Base-by-base conservation (phyloP, 2,797 vertebrate genomes). In the Carcharodon carcharias region DNA sequence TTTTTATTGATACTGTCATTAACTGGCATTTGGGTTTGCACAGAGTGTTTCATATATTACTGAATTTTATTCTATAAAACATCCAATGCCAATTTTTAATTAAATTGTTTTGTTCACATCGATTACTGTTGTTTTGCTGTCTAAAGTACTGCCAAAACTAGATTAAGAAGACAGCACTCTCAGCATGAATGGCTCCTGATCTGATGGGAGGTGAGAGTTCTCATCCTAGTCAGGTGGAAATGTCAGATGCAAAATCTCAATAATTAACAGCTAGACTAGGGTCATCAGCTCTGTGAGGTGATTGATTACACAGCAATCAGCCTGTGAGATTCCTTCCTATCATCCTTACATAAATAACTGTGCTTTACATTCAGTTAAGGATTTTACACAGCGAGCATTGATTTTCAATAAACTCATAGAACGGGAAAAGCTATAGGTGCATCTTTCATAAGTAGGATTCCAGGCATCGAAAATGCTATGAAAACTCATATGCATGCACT, bases 111-210 rank as follows among this genome's bases (percentile, higher is more conserved):
- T 65, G 91, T 67, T 40, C 91, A 67, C n/a, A 93, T 93, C 23
- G n/a, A 93, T 93, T 67, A 45, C 91, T 26, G 35, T 50, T 50
- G 82, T 23, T 61, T 45, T 45, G 91, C 89, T 92, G 58, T 63
- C 89, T 92, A 63, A 92, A 92, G 58, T 16, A 23, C n/a, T 45
- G 61, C 35, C 63, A 65, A 93, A 93, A 67, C n/a, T 26, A 93
- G 61, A 93, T 93, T 67, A 93, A 93, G 61, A 63, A 67, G 91
- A 67, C 61, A 61, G 89, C 58, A n/a, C 28, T 92, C 58, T 95
- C 93, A 69, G 23, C 65, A 73, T 31, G 45, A 95, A 95, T 71
- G 93, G 31, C 40, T 95, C 21, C 93, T 95, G 9, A 95, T 73
- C 93, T 95, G 45, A 54, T 71, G 45, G 93, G 40, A 50, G 45